Conservation (phyloP, 2,797 vertebrate genomes). For the Picus viridis region DNA sequence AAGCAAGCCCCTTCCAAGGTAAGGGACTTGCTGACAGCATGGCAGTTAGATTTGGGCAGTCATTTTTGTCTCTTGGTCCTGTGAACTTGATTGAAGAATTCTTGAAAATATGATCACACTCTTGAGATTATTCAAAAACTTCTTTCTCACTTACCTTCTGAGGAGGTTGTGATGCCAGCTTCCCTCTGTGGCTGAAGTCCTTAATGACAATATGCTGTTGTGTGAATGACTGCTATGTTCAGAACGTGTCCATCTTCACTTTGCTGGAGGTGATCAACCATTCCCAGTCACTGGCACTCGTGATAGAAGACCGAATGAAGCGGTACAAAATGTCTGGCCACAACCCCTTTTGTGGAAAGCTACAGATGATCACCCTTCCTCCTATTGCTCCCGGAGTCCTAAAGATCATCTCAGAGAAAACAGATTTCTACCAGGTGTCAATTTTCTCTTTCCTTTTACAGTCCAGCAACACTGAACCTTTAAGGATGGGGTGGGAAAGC, state of each 20-base stretch:
- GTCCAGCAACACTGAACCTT: not conserved
- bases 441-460: not conserved
- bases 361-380: constrained; percentile 96
- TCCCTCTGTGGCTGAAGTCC: constrained; percentile 91
- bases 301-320: constrained; percentile 93
- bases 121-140: not conserved
- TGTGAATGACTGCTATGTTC: constrained; percentile 88
- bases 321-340: constrained; percentile 85
- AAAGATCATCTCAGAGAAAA: constrained; percentile 85
- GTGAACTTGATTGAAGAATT: not conserved
- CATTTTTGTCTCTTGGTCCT: not conserved
- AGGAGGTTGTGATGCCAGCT: constrained; percentile 77
- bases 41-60: not conserved
- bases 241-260: constrained; percentile 90
- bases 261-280: constrained; percentile 94
- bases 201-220: constrained; percentile 94
- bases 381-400: constrained; percentile 88
- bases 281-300: constrained; percentile 93
- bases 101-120: not conserved
- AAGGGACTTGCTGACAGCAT: not conserved
- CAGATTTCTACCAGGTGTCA: constrained; percentile 93
- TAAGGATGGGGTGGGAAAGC: not conserved
- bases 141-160: not conserved
- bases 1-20: not conserved
- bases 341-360: constrained; percentile 87